Base-by-base conservation (phyloP, 2,888 invertebrate species). In the Ophion costatus region DNA sequence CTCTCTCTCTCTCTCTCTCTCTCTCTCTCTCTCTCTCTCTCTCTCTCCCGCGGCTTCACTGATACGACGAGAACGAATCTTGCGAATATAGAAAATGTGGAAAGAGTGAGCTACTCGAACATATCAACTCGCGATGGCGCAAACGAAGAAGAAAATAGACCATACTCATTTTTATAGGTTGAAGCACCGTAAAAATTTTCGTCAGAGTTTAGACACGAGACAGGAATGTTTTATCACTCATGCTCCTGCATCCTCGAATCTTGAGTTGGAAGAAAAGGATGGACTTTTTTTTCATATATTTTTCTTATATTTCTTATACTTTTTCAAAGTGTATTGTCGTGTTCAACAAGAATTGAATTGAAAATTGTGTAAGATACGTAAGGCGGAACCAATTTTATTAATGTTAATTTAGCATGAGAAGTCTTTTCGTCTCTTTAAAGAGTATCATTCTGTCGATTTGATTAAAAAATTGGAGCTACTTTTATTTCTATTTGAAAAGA, bases 11-110 rank as follows among this genome's bases (percentile, higher is more conserved):
- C 38, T 38, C 38, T 38, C 38, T 38, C 38, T 70, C 67, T 85
- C 73, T 76, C 38, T 70, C 67, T 85, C 73, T 76, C 69, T 85
- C 74, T 77, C 11, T 51, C 51, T 45, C 9, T 38, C 38, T 9
- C 38, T 38, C 38, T 38, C 38, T 70, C 67, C 82, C 73, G 73
- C 80, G 67, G 71, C 79, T 76, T 74, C 57, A 67, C 69, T n/a
- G 22, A 57, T 80, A 45, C 33, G 29, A 61, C 75, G 61, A 83
- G 79, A 51, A 73, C 57, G 77, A 59, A 66, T 24, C 51, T 61
- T 56, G 64, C 33, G 38, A 80, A 42, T 59, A 38, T 24, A 24
- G 71, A 83, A 78, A 70, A 38, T 38, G 17, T 14, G 4, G 5
- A 29, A 63, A 81, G n/a, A 22, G 20, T 63, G 69, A 33, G n/a